Evolutionary conservation across 2,888 invertebrate genomes (phyloP).

Genomic region (Adelphocoris suturalis): DNA sequence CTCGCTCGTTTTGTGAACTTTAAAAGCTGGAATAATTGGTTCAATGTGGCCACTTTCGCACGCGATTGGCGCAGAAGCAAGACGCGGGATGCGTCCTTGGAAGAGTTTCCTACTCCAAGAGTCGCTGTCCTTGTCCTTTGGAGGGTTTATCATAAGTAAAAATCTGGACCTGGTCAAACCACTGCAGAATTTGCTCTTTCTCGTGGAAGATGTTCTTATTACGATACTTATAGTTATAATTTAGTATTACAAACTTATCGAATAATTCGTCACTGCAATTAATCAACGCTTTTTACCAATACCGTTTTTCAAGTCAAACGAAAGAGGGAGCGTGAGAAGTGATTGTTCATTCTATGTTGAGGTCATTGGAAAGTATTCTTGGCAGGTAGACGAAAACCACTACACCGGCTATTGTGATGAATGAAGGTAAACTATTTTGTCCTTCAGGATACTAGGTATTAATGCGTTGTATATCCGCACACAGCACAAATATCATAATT

Average conservation of each 20-base stretch:
- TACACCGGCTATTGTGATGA: not conserved
- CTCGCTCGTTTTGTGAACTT: constrained; percentile 24
- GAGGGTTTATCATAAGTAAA: constrained; percentile 34
- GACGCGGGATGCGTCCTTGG: constrained; percentile 34
- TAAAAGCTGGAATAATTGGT: constrained; percentile 27
- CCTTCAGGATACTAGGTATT: too few species aligned
- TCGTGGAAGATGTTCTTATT: not conserved
- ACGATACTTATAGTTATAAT: not conserved
- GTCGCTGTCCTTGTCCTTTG: constrained; percentile 55
- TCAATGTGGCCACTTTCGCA: constrained; percentile 35
- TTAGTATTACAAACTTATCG: not conserved
- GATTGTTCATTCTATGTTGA: not conserved
- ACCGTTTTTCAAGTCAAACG: not conserved
- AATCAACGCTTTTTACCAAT: not conserved
- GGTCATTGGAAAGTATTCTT: constrained; percentile 11
- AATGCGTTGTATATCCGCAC: too few species aligned
- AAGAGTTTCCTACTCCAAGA: constrained; percentile 29
- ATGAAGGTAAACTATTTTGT: not conserved
- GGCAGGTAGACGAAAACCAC: not conserved
- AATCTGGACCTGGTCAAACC: constrained; percentile 18
- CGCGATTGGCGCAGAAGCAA: constrained; percentile 19
- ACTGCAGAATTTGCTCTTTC: not conserved
- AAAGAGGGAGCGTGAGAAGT: not conserved
- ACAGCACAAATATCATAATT: too few species aligned
- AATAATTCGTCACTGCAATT: not conserved